Conservation (phyloP, 2,888 invertebrate species). For the Protonemura montana region DNA sequence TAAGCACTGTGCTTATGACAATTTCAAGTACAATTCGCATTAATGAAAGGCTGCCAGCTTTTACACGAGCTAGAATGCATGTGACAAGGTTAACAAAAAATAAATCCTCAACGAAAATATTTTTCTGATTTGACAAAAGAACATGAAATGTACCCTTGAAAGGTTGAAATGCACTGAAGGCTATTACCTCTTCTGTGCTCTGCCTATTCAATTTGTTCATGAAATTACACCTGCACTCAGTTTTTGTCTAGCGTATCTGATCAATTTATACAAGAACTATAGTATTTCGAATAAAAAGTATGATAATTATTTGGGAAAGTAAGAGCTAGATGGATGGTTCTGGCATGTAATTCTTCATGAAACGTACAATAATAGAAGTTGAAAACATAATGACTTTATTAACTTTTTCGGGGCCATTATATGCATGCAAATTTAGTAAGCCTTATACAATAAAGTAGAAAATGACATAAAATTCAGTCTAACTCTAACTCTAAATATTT, state of each 20-base stretch:
- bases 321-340: neutral
- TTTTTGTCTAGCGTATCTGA: slow-evolving; percentile 7
- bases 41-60: neutral
- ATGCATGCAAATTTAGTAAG: neutral
- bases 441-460: neutral
- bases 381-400: neutral
- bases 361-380: neutral
- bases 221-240: neutral
- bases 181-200: neutral
- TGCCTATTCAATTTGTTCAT: neutral
- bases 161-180: neutral
- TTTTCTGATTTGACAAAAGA: too few relatives aligned
- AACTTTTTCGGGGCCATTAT: neutral
- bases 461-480: neutral
- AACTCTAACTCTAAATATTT: neutral
- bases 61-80: neutral
- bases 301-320: neutral
- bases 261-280: neutral
- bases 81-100: neutral
- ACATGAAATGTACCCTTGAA: neutral
- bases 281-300: neutral
- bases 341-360: neutral
- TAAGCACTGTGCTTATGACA: neutral
- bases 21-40: neutral
- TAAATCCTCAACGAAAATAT: too few relatives aligned